Evolutionary conservation across 1,140 invertebrate genomes (phyloP), one percentile per base, ranked within the genome.

Genomic region (Ceratina australensis): DNA sequence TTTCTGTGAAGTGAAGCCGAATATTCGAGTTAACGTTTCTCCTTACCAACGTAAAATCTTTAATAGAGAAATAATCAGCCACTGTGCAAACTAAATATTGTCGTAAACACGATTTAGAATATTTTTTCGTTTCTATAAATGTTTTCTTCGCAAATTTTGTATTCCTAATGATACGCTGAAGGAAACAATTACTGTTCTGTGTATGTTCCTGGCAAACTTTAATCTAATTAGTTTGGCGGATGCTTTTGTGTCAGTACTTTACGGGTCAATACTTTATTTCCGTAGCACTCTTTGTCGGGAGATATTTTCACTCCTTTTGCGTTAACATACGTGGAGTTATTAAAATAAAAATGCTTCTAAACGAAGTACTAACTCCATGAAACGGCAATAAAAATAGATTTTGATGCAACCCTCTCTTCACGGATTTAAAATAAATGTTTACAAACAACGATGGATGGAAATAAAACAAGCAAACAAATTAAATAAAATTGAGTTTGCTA

Each of bases 181-280:
- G 22, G 18, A 47, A 50, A 12, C 10, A 26, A 7, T 60, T 42
- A 10, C 12, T 26, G 18, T 20, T 49, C 0, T 1, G 18, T 2
- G 24, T 1, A 42, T 10, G 33, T 42, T 3, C 2, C 28, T 33
- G 28, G 28, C 28, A 22, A 72, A 52, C 2, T 52, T 54, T 33
- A 72, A 63, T 72, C n/a, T 16, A n/a, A 72, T 63, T 63, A 71
- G 22, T 60, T 50, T 71, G 5, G 42, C n/a, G 68, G n/a, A 49
- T 60, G 18, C 22, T 71, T 69, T 22, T 18, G 24, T 24, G 54
- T 22, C 67, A 56, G 2, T 13, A 28, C 67, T 57, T 71, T 59
- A 71, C 15, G 10, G 33, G 3, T 71, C 20, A 1, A 18, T 13
- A 60, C 56, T 60, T 63, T 52, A 33, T 63, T 52, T 33, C 5